These are phyloP conservation scores for Crypturellus tataupa DNA, from an alignment of 2,797 vertebrate genomes.

Conservation along the genomic window DNA sequence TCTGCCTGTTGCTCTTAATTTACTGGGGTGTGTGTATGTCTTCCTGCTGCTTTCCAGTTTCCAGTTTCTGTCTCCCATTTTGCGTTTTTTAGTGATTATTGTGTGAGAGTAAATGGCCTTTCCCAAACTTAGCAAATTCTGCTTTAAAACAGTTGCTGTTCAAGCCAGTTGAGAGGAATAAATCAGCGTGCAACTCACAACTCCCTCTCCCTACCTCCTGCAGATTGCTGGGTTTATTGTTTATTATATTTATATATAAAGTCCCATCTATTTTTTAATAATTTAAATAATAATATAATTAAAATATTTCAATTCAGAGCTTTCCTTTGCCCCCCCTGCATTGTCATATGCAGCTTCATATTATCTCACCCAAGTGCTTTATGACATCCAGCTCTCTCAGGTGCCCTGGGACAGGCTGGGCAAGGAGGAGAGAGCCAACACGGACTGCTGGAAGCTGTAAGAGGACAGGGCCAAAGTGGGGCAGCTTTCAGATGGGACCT, in stretches of 20 bases:
- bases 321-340: neutral
- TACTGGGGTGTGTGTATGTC: neutral
- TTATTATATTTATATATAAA: neutral
- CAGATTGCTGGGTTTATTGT: neutral
- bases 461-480: neutral
- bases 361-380: neutral
- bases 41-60: neutral
- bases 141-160: neutral
- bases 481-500: neutral
- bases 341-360: neutral
- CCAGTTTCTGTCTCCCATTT: neutral
- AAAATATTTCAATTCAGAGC: neutral
- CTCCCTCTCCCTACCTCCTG: neutral
- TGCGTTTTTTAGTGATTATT: neutral
- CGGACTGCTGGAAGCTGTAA: neutral
- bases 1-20: accelerated
- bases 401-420: neutral
- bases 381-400: neutral
- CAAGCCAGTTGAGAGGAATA: neutral
- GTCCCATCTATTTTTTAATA: neutral
- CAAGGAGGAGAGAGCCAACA: neutral
- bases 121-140: neutral
- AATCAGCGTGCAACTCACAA: neutral
- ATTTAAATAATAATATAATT: neutral
- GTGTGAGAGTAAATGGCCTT: neutral